Evolutionary conservation across 2,888 invertebrate species (phyloP).

Genomic region (Drosophila neonasuta): DNA sequence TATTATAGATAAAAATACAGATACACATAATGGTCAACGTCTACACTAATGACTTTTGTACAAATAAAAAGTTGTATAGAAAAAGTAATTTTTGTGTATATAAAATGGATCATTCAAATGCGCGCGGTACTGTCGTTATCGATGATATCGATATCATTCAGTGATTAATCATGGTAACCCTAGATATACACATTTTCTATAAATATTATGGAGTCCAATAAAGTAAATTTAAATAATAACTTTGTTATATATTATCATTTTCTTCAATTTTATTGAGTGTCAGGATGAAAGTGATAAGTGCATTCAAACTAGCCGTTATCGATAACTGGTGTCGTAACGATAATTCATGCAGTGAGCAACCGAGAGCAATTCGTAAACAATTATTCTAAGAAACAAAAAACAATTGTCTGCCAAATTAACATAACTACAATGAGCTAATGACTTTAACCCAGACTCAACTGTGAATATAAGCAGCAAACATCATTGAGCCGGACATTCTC

Average conservation of each 20-base stretch:
- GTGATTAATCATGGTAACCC: neutral
- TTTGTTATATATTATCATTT: neutral
- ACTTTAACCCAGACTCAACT: slow-evolving; percentile 15
- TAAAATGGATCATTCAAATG: slow-evolving; percentile 6
- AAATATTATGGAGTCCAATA: slow-evolving; percentile 3
- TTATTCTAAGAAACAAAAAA: slow-evolving; percentile 8
- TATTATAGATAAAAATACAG: slow-evolving; percentile 68
- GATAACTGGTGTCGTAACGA: slow-evolving; percentile 15
- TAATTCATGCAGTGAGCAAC: slow-evolving; percentile 6
- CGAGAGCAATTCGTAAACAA: slow-evolving; percentile 42
- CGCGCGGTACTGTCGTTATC: slow-evolving; percentile 1
- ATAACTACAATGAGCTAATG: slow-evolving; percentile 43
- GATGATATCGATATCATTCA: slow-evolving; percentile 14
- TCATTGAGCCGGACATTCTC: slow-evolving; percentile 9
- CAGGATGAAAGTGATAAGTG: neutral
- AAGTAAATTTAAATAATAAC: neutral
- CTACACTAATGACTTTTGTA: slow-evolving; percentile 35
- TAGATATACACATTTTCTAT: neutral
- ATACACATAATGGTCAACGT: neutral
- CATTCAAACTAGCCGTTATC: slow-evolving; percentile 23
- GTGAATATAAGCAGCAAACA: slow-evolving; percentile 23
- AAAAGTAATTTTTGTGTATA: neutral
- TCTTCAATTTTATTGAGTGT: neutral
- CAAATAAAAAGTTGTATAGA: slow-evolving; percentile 49
- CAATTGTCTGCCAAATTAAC: slow-evolving; percentile 38